These are phyloP conservation scores for Plutomurus gul DNA, from an alignment of 1,140 invertebrate species.

Conservation along the genomic window DNA sequence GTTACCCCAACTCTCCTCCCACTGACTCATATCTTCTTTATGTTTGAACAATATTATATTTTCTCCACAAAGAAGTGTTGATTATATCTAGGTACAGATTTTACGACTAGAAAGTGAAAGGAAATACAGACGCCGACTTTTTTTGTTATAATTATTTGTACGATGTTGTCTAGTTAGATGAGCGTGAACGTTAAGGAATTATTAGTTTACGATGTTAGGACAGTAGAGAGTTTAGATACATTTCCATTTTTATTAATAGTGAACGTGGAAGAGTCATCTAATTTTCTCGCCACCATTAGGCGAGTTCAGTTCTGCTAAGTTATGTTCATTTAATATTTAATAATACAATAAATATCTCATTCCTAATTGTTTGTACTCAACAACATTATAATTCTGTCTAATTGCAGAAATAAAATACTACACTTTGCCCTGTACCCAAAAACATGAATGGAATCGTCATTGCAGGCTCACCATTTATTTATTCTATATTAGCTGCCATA, in stretches of 20 bases:
- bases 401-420: constrained; percentile 11
- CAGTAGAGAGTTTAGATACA: not conserved
- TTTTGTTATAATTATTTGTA: constrained; percentile 20
- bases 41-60: constrained; percentile 3
- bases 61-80: constrained; percentile 17
- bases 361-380: constrained; percentile 23
- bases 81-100: constrained; percentile 13
- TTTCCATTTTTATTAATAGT: constrained; percentile 14
- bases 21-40: constrained; percentile 19
- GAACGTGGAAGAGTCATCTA: not conserved
- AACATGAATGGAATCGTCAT: too few species aligned
- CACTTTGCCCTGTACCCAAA: not conserved
- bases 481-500: too few species aligned
- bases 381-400: constrained; percentile 16
- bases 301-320: not conserved
- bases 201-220: not conserved
- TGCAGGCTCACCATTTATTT: too few species aligned
- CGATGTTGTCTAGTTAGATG: not conserved
- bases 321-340: not conserved
- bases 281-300: not conserved
- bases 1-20: constrained; percentile 19
- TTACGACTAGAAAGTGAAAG: constrained; percentile 8
- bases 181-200: not conserved
- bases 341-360: not conserved
- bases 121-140: not conserved